Evolutionary conservation across 1,140 invertebrate species (phyloP).

Genomic region (Druon quercuslanigerum): DNA sequence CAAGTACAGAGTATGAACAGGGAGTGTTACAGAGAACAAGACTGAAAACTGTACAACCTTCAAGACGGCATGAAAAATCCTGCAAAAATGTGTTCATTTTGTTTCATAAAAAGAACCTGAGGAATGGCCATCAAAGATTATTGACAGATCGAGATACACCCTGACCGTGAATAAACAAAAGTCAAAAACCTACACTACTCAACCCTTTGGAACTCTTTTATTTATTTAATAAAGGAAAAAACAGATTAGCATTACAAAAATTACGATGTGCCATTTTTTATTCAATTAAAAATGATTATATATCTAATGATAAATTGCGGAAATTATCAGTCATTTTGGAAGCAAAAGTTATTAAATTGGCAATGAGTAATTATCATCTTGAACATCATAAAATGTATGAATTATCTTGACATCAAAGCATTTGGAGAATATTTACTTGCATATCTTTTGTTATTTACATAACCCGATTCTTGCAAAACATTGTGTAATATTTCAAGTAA

Average conservation of each 20-base stretch:
- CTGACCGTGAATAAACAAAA: not conserved
- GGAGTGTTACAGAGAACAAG: not conserved
- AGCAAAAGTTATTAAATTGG: not conserved
- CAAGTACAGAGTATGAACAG: not conserved
- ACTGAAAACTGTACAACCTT: conserved; percentile 19
- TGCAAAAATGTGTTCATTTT: conserved; percentile 9
- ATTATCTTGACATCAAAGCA: conserved; percentile 3
- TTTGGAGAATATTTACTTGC: not conserved
- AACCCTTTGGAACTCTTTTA: no score
- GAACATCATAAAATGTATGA: not conserved
- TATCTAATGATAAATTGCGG: not conserved
- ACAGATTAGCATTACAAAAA: no score
- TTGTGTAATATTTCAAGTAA: not conserved
- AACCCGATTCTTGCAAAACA: not conserved
- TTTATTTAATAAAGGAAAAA: no score
- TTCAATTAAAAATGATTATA: no score
- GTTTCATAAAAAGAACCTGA: conserved; percentile 18
- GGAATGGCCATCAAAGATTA: not conserved
- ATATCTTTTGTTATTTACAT: conserved; percentile 8
- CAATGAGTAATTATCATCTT: not conserved
- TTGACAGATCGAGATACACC: not conserved
- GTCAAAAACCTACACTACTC: not conserved
- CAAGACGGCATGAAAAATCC: not conserved
- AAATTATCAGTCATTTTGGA: not conserved
- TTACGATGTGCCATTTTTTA: not conserved